Evolutionary conservation across 2,888 invertebrate genomes (phyloP), one percentile per base, ranked within the genome.

Genomic region (Elaeidobius kamerunicus): DNA sequence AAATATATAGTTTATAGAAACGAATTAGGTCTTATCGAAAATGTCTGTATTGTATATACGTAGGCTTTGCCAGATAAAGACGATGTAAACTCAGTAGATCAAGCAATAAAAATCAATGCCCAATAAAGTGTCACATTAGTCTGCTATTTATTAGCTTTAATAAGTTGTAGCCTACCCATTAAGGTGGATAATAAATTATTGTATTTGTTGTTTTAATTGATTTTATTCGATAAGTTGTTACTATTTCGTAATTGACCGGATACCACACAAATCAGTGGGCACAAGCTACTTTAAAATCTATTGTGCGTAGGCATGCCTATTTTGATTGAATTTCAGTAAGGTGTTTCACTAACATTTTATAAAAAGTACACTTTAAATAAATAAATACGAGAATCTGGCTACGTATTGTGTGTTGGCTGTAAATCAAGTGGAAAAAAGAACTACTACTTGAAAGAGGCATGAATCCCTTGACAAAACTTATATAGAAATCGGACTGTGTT

Each of bases 401-500:
- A n/a, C n/a, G n/a, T n/a, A n/a, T n/a, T 30, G 18, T 36, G 36
- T 15, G 18, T 12, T 18, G 28, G 23, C 38, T 27, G 30, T 38
- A 30, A 12, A 38, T 30, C 17, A 30, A 14, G 28, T 19, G 14
- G 28, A 46, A 46, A 27, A 19, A 12, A 40, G 39, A 34, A 23
- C n/a, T n/a, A n/a, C n/a, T n/a, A n/a, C n/a, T 34, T 34, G 34
- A 41, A 38, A 51, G 36, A 45, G 39, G 41, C 30, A 47, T 41
- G 46, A 47, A 41, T 52, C 59, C 57, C 59, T 59, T 59, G 57
- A 47, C 42, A 55, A 52, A 38, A 48, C 64, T 46, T 64, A 63
- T 64, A 64, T 63, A 64, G 64, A 49, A 60, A 63, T 58, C 56
- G 55, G 57, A 59, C 61, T 64, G 63, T 61, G 58, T 61, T 61